phyloP scores from a whole-genome alignment of 2,113 vertebrate species.

The Fregata magnificens region DNA sequence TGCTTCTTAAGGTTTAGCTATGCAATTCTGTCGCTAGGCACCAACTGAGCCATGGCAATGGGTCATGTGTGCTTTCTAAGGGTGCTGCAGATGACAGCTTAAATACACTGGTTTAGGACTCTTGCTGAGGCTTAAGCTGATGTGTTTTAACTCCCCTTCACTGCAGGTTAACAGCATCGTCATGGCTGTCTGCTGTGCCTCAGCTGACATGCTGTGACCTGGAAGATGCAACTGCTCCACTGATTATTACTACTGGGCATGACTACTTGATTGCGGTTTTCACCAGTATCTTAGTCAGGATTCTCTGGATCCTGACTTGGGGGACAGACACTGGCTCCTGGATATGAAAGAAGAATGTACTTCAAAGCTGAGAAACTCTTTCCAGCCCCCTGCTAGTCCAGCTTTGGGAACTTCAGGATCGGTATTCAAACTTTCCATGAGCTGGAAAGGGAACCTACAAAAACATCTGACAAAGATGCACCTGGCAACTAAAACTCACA shows the following conservation, averaged over 20 bases:
- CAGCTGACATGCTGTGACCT: neutral
- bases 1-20: neutral
- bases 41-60: neutral
- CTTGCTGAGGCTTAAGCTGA: neutral
- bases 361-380: neutral
- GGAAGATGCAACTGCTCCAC: neutral
- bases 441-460: neutral
- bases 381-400: rapidly evolving
- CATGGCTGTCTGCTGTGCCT: neutral
- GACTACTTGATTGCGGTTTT: neutral
- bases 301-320: neutral
- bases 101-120: neutral
- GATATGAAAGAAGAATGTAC: neutral
- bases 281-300: neutral
- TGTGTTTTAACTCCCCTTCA: neutral
- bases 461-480: neutral
- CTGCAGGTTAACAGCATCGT: neutral
- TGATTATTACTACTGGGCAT: neutral
- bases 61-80: neutral
- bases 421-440: neutral
- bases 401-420: neutral
- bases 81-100: neutral
- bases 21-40: neutral
- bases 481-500: neutral
- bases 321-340: neutral